Evolutionary conservation across 2,113 vertebrate genomes (phyloP).

Genomic region (Sinocyclocheilus maitianheensis): DNA sequence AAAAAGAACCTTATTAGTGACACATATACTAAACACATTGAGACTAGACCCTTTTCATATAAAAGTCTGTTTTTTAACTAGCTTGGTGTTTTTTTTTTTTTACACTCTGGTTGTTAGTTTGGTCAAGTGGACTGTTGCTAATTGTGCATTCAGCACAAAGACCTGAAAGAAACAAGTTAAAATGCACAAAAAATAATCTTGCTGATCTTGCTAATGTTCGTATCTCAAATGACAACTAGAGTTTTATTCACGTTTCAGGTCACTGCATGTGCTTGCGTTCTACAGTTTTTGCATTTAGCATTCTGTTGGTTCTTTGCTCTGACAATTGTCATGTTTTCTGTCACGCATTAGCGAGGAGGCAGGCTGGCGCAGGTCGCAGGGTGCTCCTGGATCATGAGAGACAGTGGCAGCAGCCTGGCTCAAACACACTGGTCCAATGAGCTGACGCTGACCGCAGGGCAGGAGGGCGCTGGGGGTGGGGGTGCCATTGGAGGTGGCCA

Average conservation of each 20-base stretch:
- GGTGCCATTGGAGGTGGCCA: slow-evolving; percentile 28
- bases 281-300: neutral
- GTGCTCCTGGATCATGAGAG: slow-evolving; percentile 52
- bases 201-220: neutral
- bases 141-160: neutral
- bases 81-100: neutral
- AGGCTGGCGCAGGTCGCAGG: slow-evolving; percentile 42
- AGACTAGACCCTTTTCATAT: neutral
- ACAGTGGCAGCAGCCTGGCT: slow-evolving; percentile 49
- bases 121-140: neutral
- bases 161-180: neutral
- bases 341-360: slow-evolving; percentile 14
- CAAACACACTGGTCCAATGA: slow-evolving; percentile 52
- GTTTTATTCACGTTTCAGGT: neutral
- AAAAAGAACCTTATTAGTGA: too few species aligned
- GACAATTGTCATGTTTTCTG: neutral
- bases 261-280: neutral
- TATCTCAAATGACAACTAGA: neutral
- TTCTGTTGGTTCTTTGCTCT: neutral
- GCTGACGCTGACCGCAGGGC: slow-evolving; percentile 36
- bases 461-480: slow-evolving; percentile 2
- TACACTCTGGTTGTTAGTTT: neutral
- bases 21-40: too few species aligned
- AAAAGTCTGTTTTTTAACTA: neutral
- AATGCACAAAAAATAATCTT: neutral